These are phyloP conservation scores for Scaptomyza flava DNA, from an alignment of 2,888 invertebrate species.

Conservation along the genomic window DNA sequence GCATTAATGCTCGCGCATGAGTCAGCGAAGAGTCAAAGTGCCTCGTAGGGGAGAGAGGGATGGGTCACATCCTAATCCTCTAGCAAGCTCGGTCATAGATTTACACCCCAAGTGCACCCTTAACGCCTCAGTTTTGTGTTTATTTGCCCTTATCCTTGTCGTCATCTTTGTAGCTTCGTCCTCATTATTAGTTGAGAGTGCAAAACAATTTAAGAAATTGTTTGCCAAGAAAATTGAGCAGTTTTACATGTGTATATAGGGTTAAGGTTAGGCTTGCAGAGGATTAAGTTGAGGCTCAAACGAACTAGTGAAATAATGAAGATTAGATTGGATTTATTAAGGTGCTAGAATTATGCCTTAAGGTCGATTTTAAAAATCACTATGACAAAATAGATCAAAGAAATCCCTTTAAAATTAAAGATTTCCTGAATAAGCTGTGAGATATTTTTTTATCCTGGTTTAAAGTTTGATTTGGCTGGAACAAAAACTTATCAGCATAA, in stretches of 20 bases:
- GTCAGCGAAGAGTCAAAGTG: slow-evolving; percentile 41
- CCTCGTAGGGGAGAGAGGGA: background rate
- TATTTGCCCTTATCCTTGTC: slow-evolving; percentile 32
- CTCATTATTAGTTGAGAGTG: slow-evolving; percentile 64
- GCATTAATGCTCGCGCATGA: slow-evolving; percentile 58
- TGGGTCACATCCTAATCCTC: slow-evolving; percentile 5
- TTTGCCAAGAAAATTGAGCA: slow-evolving; percentile 50
- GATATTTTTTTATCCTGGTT: no score
- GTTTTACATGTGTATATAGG: background rate
- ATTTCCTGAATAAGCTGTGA: no score
- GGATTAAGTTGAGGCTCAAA: background rate
- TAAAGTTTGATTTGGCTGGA: no score
- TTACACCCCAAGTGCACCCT: slow-evolving; percentile 2
- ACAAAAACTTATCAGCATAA: no score
- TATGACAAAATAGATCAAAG: no score
- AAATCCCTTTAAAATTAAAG: no score
- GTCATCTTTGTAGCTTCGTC: slow-evolving; percentile 30
- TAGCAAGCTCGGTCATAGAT: slow-evolving; percentile 2
- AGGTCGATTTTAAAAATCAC: background rate
- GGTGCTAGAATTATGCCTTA: background rate
- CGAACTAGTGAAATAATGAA: background rate
- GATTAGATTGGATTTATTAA: background rate
- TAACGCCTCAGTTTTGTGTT: slow-evolving; percentile 1
- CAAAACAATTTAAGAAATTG: slow-evolving; percentile 72
- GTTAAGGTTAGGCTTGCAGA: background rate